Conservation (phyloP, 1,140 invertebrate species). For the Pseudomyrmex concolor region DNA sequence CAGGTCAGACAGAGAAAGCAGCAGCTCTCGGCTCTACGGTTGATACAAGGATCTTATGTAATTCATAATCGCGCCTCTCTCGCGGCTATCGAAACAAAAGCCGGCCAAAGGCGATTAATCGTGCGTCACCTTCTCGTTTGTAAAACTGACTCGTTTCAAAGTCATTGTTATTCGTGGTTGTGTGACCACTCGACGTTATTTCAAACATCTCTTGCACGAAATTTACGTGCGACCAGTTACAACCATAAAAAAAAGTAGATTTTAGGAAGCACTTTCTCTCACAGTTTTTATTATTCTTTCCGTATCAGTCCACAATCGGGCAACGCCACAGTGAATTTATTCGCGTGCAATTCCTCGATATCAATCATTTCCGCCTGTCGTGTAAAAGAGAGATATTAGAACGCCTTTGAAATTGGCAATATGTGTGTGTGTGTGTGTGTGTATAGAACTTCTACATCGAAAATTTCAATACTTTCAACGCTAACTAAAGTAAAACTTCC, state of each 20-base stretch:
- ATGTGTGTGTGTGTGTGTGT: too few species aligned
- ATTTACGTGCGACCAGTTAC: slow-evolving; percentile 3
- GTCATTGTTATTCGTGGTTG: neutral
- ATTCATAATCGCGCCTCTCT: slow-evolving; percentile 77
- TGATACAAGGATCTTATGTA: slow-evolving; percentile 78
- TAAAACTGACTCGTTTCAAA: slow-evolving; percentile 26
- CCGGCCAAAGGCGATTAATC: slow-evolving; percentile 49
- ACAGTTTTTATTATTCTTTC: slow-evolving; percentile 34
- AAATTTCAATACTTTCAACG: slow-evolving; percentile 10
- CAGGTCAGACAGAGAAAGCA: slow-evolving; percentile 82
- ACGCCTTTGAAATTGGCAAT: neutral
- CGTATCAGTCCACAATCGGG: slow-evolving; percentile 46
- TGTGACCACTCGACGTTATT: neutral
- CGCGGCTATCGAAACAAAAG: slow-evolving; percentile 65
- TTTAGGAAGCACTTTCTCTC: slow-evolving; percentile 53
- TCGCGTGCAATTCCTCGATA: slow-evolving; percentile 22
- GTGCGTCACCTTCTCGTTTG: neutral
- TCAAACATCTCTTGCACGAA: slow-evolving; percentile 11
- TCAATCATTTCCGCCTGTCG: slow-evolving; percentile 43
- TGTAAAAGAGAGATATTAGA: neutral
- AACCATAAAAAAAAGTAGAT: slow-evolving; percentile 31
- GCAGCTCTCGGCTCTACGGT: slow-evolving; percentile 60
- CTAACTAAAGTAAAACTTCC: neutral
- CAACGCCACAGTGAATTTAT: neutral
- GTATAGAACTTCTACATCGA: neutral